Evolutionary conservation across 2,113 vertebrate genomes (phyloP).

Genomic region (Uria aalge): DNA sequence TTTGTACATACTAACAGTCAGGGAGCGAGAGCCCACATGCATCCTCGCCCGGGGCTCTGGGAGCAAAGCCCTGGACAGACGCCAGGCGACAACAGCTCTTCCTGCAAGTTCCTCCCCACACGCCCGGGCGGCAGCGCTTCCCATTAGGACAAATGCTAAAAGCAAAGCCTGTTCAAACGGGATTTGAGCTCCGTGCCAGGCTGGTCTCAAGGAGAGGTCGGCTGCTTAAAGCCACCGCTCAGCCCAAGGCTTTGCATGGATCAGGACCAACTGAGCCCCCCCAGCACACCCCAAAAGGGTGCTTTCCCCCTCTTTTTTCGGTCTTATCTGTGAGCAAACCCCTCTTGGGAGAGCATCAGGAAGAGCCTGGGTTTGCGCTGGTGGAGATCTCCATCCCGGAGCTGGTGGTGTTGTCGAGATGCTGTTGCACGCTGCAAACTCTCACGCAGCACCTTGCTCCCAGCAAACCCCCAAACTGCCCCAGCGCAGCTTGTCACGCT

Average conservation of each 20-base stretch:
- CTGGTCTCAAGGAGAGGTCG: background rate
- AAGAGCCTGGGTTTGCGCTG: background rate
- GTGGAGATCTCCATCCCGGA: background rate
- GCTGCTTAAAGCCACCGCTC: background rate
- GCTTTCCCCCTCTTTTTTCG: background rate
- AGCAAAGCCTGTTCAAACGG: background rate
- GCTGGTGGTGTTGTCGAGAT: background rate
- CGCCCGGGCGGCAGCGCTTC: background rate
- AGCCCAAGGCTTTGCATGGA: fast-evolving
- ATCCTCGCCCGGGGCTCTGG: background rate
- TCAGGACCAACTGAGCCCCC: fast-evolving
- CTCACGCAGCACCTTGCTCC: background rate
- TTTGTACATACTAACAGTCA: background rate
- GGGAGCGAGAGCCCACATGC: background rate
- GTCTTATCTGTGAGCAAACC: background rate
- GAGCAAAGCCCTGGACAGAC: background rate
- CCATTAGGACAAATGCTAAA: background rate
- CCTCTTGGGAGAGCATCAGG: background rate
- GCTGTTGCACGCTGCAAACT: background rate
- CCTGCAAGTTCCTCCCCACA: background rate
- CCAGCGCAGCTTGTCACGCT: fast-evolving
- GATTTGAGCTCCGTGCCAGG: background rate
- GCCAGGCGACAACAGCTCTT: background rate
- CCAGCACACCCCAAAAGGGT: background rate
- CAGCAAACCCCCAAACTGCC: background rate